Base-by-base conservation (phyloP, 2,888 invertebrate species). In the Chydorus sphaericus region DNA sequence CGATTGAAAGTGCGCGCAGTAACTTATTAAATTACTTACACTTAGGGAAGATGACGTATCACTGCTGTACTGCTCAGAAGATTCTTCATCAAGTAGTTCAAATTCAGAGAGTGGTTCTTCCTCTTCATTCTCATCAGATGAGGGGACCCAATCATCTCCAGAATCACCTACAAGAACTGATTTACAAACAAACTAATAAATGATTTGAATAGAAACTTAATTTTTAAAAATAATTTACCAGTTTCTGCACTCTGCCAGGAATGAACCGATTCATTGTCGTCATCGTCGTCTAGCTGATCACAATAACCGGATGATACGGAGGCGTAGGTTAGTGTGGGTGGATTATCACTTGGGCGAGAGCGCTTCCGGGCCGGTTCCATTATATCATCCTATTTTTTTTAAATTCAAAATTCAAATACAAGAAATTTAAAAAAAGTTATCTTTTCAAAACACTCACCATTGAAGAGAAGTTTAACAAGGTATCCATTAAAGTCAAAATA, bases 281-380 rank as follows among this genome's bases (percentile, higher is more conserved):
- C 44, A 39, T 1, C 3, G 3, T 44, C 44, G n/a, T 44, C 44
- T 26, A 23, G 3, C 10, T 23, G 10, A 39, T 23, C 44, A 23
- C 4, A 14, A 44, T n/a, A 14, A 8, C 14, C 23, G 28, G 44
- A 44, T 11, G 44, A 23, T 14, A 23, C 44, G 33, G 33, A 14
- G 8, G 33, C 8, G 33, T 33, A 33, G 8, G 14, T 10, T 26
- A 26, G 18, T 8, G 10, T 28, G 26, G 44, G 10, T 7, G 44
- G 5, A 14, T 14, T 5, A 8, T 8, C 23, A 44, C 28, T 28
- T 20, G 23, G 44, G 14, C 44, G 10, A 20, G 28, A 44, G 14
- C 44, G 44, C 28, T 44, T 44, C 23, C 44, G 44, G 11, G 44
- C 44, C 44, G 44, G 44, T 23, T 44, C 44, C n/a, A n/a, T n/a